Conservation (phyloP, 2,113 vertebrate genomes). For the Butastur rufipennis region DNA sequence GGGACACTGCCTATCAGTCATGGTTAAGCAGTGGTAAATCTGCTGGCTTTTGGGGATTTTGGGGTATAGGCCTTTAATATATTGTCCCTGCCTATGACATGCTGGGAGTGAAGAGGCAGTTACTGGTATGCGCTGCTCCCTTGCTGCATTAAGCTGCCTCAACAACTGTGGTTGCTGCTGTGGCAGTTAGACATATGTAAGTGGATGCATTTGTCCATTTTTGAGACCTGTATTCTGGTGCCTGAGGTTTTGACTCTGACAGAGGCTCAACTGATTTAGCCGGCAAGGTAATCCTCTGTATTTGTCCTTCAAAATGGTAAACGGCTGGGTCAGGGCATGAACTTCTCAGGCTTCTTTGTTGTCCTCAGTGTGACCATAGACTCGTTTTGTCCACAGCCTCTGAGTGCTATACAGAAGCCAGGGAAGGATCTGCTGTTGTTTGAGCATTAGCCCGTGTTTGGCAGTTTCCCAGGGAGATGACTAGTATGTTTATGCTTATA, state of each 20-base stretch:
- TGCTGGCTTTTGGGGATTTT: neutral
- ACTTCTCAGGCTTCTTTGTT: neutral
- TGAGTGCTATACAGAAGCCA: neutral
- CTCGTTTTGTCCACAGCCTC: fast-evolving
- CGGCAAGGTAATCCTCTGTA: neutral
- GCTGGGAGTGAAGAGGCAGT: neutral
- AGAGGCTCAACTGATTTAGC: neutral
- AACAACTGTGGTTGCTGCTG: neutral
- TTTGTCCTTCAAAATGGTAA: neutral
- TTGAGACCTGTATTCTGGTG: neutral
- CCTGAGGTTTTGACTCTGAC: neutral
- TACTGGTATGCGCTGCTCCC: neutral
- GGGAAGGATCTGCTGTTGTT: neutral
- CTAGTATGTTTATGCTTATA: neutral
- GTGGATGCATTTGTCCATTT: neutral
- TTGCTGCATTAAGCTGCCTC: neutral
- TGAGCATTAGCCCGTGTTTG: neutral
- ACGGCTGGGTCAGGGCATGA: neutral
- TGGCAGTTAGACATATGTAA: neutral
- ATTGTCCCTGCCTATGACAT: neutral
- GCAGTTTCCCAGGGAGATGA: neutral
- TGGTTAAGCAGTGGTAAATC: neutral
- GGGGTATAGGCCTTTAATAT: neutral
- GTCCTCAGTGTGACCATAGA: neutral
- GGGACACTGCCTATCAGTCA: neutral